Base-by-base conservation (phyloP, 2,113 vertebrate species). In the Rattus norvegicus region DNA sequence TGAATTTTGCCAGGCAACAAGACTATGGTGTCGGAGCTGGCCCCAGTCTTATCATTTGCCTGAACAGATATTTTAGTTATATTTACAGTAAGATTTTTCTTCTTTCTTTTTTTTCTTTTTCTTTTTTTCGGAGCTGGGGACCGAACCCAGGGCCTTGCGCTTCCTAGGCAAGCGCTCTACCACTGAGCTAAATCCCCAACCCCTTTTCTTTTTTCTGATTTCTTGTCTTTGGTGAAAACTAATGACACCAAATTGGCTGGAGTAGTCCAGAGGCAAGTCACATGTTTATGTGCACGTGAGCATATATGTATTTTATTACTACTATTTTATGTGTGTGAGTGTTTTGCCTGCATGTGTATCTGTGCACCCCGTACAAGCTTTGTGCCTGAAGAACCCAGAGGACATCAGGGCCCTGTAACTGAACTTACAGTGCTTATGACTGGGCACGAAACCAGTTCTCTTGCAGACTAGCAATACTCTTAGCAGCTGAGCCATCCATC, bases 211-310 rank as follows among this genome's bases (percentile, higher is more conserved):
- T n/a, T n/a, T 0, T 7, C 39, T 39, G 67, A 33, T 9, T 28
- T 88, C n/a, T 95, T 67, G 30, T 88, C 52, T 97, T 69, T 67
- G 69, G 43, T 69, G 73, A 88, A 91, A 81, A 83, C 33, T 59
- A 95, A 73, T 88, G 52, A 97, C n/a, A n/a, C n/a, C 56, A 92
- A 95, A 80, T 2, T 61, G 73, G 59, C 20, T 94, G 24, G 22
- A 2, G 30, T 16, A 77, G 30, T n/a, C n/a, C 28, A 70, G 63
- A 33, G 16, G 30, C 10, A 56, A 17, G 14, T 56, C 59, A 80
- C 52, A 54, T 20, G 77, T 17, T 10, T 16, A 43, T 28, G 12
- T 63, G 22, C 24, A 65, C 43, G 39, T 30, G 26, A 43, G 6
- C 26, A 47, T 3, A 43, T 24, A 81, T 43, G 54, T 28, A 63